Percentiles rank a stretch among this genome's conserved stretches.
Conservation (phyloP, 2,888 invertebrate genomes). For the Aleiodes alternator region DNA sequence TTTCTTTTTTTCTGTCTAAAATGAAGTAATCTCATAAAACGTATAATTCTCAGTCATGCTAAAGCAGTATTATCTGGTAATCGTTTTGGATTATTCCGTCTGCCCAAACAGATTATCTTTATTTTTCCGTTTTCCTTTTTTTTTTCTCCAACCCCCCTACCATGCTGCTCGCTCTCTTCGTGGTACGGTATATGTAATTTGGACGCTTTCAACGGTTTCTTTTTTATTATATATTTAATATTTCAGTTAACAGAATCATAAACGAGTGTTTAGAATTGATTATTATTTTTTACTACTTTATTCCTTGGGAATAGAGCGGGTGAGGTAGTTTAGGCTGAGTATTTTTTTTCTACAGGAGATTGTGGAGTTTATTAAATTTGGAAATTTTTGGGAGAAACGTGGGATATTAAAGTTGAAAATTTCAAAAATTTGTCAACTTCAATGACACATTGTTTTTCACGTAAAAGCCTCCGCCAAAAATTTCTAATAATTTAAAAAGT, state of each 20-base stretch:
- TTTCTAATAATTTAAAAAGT: no score
- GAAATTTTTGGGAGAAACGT: no score
- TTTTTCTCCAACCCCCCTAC: constrained; percentile 8
- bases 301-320: background rate
- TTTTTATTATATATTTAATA: background rate
- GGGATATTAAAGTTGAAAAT: no score
- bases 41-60: constrained; percentile 33
- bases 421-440: no score
- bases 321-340: no score
- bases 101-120: constrained; percentile 41
- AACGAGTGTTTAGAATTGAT: constrained; percentile 36
- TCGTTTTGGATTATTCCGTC: constrained; percentile 43
- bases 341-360: no score
- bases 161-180: constrained; percentile 35
- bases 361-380: no score
- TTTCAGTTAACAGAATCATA: constrained; percentile 9
- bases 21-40: constrained; percentile 36
- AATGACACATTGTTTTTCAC: no score
- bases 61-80: constrained; percentile 28
- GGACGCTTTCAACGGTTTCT: background rate
- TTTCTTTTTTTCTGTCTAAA: constrained; percentile 9
- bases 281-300: constrained; percentile 37
- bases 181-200: constrained; percentile 25
- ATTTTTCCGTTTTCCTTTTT: background rate
- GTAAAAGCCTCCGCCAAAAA: no score